A percentile compares a stretch with the other conserved stretches of the same genome.
Conservation (phyloP, 2,888 invertebrate species). For the Spisula solida region DNA sequence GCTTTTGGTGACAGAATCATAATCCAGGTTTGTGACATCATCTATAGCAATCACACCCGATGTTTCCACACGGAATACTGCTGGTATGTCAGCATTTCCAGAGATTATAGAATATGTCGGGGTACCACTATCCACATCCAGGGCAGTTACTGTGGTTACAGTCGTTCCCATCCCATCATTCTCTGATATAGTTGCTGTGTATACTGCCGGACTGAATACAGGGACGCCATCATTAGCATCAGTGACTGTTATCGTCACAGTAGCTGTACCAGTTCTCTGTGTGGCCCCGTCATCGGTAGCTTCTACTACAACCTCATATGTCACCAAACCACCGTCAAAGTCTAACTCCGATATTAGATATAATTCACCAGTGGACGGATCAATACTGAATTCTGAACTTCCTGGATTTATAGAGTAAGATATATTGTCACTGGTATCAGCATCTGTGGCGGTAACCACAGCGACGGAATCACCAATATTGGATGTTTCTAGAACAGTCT, state of each 20-base stretch:
- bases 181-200: conserved; percentile 75
- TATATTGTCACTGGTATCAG: conserved; percentile 74
- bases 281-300: conserved; percentile 56
- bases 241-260: conserved; percentile 75
- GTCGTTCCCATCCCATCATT: conserved; percentile 66
- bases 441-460: conserved; percentile 74
- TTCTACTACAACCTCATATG: conserved; percentile 50
- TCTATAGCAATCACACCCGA: conserved; percentile 58
- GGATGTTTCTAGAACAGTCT: conserved; percentile 48
- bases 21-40: conserved; percentile 67
- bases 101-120: conserved; percentile 58
- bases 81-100: conserved; percentile 57
- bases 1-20: conserved; percentile 76
- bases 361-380: conserved; percentile 50
- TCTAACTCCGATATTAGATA: conserved; percentile 48
- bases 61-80: conserved; percentile 67
- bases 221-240: conserved; percentile 84
- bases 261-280: conserved; percentile 47
- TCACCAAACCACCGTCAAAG: conserved; percentile 37
- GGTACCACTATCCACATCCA: conserved; percentile 67
- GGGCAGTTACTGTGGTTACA: conserved; percentile 72
- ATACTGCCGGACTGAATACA: conserved; percentile 72
- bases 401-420: conserved; percentile 46
- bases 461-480: conserved; percentile 51
- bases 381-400: conserved; percentile 56